Conservation (phyloP, 2,888 invertebrate species). For the Drosophila koepferae region DNA sequence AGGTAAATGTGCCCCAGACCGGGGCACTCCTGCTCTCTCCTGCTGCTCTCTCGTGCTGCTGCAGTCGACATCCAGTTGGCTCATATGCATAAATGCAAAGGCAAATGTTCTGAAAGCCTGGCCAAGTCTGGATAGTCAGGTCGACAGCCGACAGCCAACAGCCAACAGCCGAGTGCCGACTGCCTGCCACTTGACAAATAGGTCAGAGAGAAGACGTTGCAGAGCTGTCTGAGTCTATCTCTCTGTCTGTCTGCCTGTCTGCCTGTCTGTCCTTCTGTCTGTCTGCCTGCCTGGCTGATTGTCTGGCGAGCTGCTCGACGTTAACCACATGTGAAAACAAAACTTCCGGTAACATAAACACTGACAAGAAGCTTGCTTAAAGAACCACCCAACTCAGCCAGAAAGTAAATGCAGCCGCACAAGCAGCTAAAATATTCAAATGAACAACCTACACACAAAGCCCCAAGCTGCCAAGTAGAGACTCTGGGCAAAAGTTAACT, state of each 20-base stretch:
- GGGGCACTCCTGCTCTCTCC: too few species aligned
- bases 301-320: slow-evolving; percentile 64
- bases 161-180: slow-evolving; percentile 28
- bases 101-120: slow-evolving; percentile 40
- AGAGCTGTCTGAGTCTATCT: slow-evolving; percentile 21
- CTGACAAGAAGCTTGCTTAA: slow-evolving; percentile 78
- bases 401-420: slow-evolving; percentile 77
- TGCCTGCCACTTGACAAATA: slow-evolving; percentile 60
- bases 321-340: slow-evolving; percentile 81
- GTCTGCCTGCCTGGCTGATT: slow-evolving; percentile 21
- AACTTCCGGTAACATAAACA: slow-evolving; percentile 81
- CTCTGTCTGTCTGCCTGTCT: slow-evolving; percentile 15
- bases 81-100: slow-evolving; percentile 70
- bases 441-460: slow-evolving; percentile 64
- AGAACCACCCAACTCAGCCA: slow-evolving; percentile 35
- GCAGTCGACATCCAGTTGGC: slow-evolving; percentile 41
- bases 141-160: slow-evolving; percentile 43
- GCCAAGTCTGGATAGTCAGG: slow-evolving; percentile 32
- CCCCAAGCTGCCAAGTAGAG: slow-evolving; percentile 15
- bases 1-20: slow-evolving; percentile 29
- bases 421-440: slow-evolving; percentile 81
- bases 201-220: slow-evolving; percentile 62
- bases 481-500: slow-evolving; percentile 36
- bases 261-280: slow-evolving; percentile 15
- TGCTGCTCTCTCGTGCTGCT: not conserved